These are phyloP conservation scores for Crenuchus spilurus DNA, from an alignment of 2,797 vertebrate species.

Conservation along the genomic window DNA sequence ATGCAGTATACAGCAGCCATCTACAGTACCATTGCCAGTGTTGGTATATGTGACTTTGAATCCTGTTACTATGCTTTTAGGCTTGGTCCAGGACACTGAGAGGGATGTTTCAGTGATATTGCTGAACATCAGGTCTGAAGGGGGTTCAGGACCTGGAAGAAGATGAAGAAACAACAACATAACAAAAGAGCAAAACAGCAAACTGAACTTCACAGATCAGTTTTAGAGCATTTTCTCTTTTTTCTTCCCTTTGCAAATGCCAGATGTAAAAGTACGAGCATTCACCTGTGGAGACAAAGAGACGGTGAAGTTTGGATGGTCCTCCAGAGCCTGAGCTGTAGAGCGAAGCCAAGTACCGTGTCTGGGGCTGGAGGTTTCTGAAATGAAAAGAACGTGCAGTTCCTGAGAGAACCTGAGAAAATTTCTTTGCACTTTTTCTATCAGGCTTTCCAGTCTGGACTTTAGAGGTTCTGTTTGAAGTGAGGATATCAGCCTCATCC, in stretches of 20 bases:
- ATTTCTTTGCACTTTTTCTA: conserved; percentile 60
- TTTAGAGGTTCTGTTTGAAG: conserved; percentile 62
- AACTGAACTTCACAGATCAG: neutral
- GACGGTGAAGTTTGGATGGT: conserved; percentile 75
- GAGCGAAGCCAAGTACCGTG: conserved; percentile 76
- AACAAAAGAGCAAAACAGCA: neutral
- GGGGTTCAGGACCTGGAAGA: conserved; percentile 81
- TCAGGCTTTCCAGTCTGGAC: conserved; percentile 59
- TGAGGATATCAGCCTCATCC: conserved; percentile 60
- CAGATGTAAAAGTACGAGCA: too few relatives aligned
- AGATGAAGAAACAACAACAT: neutral
- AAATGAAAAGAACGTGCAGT: conserved; percentile 75
- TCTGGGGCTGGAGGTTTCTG: conserved; percentile 80
- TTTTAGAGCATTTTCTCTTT: too few relatives aligned
- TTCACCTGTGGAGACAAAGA: conserved; percentile 73
- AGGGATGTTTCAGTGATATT: conserved; percentile 82
- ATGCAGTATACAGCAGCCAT: neutral
- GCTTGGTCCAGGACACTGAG: conserved; percentile 80
- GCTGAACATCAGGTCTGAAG: conserved; percentile 82
- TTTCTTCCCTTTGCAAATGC: too few relatives aligned
- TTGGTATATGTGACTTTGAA: conserved; percentile 86
- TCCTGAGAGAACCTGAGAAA: conserved; percentile 72
- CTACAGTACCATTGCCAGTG: conserved; percentile 75
- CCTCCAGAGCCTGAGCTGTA: conserved; percentile 63
- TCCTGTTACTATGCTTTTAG: conserved; percentile 73